These are phyloP conservation scores for Tolmerus cingulatus DNA, from an alignment of 2,888 invertebrate species.

Conservation along the genomic window DNA sequence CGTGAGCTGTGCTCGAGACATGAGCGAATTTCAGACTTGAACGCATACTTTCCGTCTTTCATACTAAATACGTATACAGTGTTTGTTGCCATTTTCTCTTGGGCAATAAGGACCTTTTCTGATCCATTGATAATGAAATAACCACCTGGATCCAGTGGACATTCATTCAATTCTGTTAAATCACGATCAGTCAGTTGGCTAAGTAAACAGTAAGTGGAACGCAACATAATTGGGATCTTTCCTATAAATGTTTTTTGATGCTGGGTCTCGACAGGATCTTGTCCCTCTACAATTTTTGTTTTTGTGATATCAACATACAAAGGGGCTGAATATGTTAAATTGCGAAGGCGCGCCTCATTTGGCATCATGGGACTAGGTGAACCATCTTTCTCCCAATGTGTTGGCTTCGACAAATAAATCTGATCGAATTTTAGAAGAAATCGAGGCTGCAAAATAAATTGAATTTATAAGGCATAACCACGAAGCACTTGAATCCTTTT, in stretches of 20 bases:
- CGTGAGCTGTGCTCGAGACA: constrained; percentile 91
- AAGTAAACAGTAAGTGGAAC: constrained; percentile 96
- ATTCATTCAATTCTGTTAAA: constrained; percentile 98
- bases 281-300: constrained; percentile 89
- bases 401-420: constrained; percentile 98
- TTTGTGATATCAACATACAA: constrained; percentile 99
- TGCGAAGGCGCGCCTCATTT: constrained; percentile 96
- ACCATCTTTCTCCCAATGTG: constrained; percentile 99
- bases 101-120: constrained; percentile 97
- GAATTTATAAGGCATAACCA: background rate
- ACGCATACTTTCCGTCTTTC: constrained; percentile 99
- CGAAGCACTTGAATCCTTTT: background rate
- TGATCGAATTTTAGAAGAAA: constrained; percentile 98
- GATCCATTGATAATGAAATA: constrained; percentile 99
- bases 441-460: constrained; percentile 69
- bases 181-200: constrained; percentile 97
- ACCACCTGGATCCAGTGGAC: constrained; percentile 98
- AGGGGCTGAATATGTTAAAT: constrained; percentile 97
- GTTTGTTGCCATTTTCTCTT: constrained; percentile 99
- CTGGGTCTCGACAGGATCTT: constrained; percentile 86
- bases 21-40: constrained; percentile 97
- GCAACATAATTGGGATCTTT: constrained; percentile 99
- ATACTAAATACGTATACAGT: constrained; percentile 99
- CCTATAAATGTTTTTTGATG: constrained; percentile 80
- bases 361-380: constrained; percentile 99